Percentiles rank a stretch among this genome's conserved stretches.
Conservation (phyloP, 2,888 invertebrate species). For the Drosophila rubida region DNA sequence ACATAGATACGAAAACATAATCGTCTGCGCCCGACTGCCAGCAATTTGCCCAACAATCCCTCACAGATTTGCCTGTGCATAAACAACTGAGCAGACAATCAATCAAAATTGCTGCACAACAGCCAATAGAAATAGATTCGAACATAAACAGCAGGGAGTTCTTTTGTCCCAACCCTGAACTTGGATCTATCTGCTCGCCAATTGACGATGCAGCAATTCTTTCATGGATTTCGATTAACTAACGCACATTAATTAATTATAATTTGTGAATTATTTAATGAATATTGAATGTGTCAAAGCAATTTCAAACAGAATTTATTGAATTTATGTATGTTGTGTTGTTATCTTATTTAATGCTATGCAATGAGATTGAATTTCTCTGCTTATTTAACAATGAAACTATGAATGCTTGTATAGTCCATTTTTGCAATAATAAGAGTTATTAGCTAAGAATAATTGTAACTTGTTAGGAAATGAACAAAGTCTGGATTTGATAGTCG, state of each 20-base stretch:
- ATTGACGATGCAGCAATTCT: neutral
- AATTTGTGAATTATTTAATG: neutral
- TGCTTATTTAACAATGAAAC: too few species aligned
- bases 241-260: neutral
- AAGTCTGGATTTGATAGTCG: too few species aligned
- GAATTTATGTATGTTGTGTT: neutral
- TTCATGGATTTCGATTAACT: neutral
- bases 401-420: too few species aligned
- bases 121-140: neutral
- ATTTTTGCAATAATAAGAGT: too few species aligned
- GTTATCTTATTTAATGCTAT: neutral
- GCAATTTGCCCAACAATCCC: constrained; percentile 31
- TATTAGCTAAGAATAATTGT: too few species aligned
- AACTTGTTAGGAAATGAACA: too few species aligned
- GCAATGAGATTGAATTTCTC: too few species aligned
- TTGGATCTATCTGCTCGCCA: neutral
- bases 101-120: constrained; percentile 36
- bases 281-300: neutral
- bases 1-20: constrained; percentile 5
- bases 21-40: constrained; percentile 12
- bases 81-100: constrained; percentile 29
- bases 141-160: constrained; percentile 3
- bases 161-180: neutral
- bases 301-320: neutral
- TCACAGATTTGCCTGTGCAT: constrained; percentile 32